A percentile compares a stretch with the other conserved stretches of the same genome.
phyloP scores from a whole-genome alignment of 2,888 invertebrate species.

The Daptonema setosum region DNA sequence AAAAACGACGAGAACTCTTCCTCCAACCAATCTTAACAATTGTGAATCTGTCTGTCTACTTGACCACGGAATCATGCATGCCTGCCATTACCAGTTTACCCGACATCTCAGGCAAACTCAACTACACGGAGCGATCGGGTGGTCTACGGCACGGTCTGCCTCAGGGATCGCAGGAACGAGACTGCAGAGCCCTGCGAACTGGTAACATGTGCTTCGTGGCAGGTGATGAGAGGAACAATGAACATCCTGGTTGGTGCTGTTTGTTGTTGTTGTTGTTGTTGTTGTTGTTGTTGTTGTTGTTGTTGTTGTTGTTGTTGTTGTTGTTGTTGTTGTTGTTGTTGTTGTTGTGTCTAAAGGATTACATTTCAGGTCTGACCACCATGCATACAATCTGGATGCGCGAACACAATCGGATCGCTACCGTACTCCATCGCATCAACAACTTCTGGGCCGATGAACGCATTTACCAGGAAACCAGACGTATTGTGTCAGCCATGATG shows the following conservation, averaged over 20 bases:
- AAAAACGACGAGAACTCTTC: too few species aligned
- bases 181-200: slow-evolving; percentile 15
- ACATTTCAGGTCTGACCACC: slow-evolving; percentile 3
- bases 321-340: too few species aligned
- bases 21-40: too few species aligned
- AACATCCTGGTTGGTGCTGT: slow-evolving; percentile 12
- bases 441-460: slow-evolving; percentile 21
- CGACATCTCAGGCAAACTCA: slow-evolving; percentile 21
- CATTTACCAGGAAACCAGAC: slow-evolving; percentile 23
- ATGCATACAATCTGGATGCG: slow-evolving; percentile 16
- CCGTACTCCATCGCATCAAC: slow-evolving; percentile 10
- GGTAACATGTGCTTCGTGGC: slow-evolving; percentile 2
- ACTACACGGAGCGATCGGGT: slow-evolving; percentile 18
- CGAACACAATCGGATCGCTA: slow-evolving; percentile 18
- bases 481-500: slow-evolving; percentile 36
- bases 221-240: slow-evolving; percentile 17
- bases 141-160: slow-evolving; percentile 21
- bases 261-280: background rate
- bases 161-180: slow-evolving; percentile 24
- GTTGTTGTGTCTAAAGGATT: too few species aligned
- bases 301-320: too few species aligned
- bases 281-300: too few species aligned
- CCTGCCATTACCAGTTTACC: too few species aligned
- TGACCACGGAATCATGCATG: too few species aligned
- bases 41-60: too few species aligned